Conservation (phyloP, 2,113 vertebrate genomes). For the Bos javanicus region DNA sequence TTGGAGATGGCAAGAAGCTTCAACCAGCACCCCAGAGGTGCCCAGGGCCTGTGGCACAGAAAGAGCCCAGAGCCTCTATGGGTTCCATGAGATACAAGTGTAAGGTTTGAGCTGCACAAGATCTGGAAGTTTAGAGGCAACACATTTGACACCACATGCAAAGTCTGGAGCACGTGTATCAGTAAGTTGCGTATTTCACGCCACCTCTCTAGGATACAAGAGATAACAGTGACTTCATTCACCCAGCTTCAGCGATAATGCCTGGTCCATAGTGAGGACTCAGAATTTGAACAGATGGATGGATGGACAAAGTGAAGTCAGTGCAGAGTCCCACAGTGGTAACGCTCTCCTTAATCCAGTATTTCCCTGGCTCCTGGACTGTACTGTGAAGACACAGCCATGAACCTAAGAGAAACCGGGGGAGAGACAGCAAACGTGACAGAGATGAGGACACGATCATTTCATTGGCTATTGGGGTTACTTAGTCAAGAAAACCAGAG, state of each 20-base stretch:
- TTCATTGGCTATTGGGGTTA: rapidly evolving
- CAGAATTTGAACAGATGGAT: neutral
- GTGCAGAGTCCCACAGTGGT: too few relatives aligned
- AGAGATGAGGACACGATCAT: neutral
- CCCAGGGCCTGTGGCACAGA: rapidly evolving
- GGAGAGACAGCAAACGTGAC: neutral
- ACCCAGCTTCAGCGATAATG: too few relatives aligned
- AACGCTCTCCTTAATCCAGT: rapidly evolving
- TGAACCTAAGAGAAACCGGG: neutral
- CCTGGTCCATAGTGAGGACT: neutral
- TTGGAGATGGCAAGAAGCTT: neutral
- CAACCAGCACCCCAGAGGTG: rapidly evolving
- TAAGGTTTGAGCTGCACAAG: neutral
- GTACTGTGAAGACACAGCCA: too few relatives aligned
- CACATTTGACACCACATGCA: rapidly evolving
- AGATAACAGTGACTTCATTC: neutral
- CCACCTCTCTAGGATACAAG: neutral
- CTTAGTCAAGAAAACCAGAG: rapidly evolving
- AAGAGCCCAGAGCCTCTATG: neutral
- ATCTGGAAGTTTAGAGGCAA: neutral
- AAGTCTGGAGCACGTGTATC: rapidly evolving
- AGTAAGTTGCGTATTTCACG: neutral
- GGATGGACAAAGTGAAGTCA: neutral
- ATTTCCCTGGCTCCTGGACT: neutral
- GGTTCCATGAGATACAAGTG: rapidly evolving